Evolutionary conservation across 1,140 invertebrate genomes (phyloP), one percentile per base, ranked within the genome.

Genomic region (Pseudomyrmex concolor): DNA sequence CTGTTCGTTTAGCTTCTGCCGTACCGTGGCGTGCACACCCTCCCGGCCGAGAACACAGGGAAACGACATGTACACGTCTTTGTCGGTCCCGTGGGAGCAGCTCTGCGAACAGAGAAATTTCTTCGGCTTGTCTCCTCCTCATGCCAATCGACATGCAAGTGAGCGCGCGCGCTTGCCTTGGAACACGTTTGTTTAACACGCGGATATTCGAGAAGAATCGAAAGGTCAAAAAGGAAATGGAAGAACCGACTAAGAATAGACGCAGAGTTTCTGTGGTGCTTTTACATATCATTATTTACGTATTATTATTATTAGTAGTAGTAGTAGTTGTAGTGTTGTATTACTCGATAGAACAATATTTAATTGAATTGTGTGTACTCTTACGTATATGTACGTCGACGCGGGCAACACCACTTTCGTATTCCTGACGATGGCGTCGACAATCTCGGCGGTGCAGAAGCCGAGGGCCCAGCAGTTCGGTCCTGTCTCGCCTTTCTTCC

Each of bases 51-150:
- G 86, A 66, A 96, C 95, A 85, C 94, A 95, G 17, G 96, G 96
- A 50, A 96, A 89, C 63, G 95, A 96, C 91, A 96, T 93, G 89
- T 95, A 96, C 71, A 96, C 95, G 76, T 96, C 96, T 80, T 95
- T 93, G 81, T 95, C 94, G 71, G 95, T 95, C n/a, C 94, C 95
- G 87, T 96, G 95, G 73, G 86, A 84, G 74, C 92, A 92, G 70
- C 87, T 92, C 92, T 93, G 71, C 8, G 81, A 84, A 86, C 45
- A 72, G 15, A 82, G 12, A 64, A 5, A 5, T 60, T 77, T 73
- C 54, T 67, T 68, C 17, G 60, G 19, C 22, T 63, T 55, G 83
- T 80, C 51, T 34, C n/a, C 19, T 15, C 8, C 7, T 17, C 50
- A 8, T 8, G 17, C 22, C 22, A 54, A 68, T 84, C 15, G 55